A percentile compares a stretch with the other conserved stretches of the same genome.
Conservation (phyloP, 2,113 vertebrate genomes). For the Pseudolaguvia tuberculata region DNA sequence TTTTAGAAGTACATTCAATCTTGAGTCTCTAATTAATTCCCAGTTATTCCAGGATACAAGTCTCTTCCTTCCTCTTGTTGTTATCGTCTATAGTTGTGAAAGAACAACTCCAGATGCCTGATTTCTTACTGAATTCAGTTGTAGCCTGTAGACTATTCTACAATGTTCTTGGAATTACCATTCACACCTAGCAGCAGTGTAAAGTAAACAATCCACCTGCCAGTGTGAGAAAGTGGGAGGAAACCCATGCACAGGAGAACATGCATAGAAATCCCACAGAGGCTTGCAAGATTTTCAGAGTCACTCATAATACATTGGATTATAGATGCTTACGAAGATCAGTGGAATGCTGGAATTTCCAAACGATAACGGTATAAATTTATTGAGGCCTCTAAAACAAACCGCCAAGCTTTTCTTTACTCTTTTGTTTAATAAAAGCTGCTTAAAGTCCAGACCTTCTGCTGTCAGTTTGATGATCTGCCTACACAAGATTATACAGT, state of each 20-base stretch:
- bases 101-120: slow-evolving; percentile 2
- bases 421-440: no score
- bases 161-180: background rate
- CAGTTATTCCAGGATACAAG: slow-evolving; percentile 35
- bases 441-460: no score
- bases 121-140: slow-evolving; percentile 14
- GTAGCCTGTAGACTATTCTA: background rate
- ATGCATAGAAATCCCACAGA: background rate
- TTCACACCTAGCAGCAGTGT: slow-evolving; percentile 1
- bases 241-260: slow-evolving; percentile 1
- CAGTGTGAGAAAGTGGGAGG: background rate
- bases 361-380: no score
- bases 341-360: no score
- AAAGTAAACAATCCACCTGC: background rate
- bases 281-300: background rate
- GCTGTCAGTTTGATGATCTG: no score
- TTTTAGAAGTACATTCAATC: slow-evolving; percentile 23
- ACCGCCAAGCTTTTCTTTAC: no score
- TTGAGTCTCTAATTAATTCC: slow-evolving; percentile 37
- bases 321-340: no score
- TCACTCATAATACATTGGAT: no score
- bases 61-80: background rate
- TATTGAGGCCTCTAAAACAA: no score
- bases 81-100: slow-evolving; percentile 1
- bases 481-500: no score